Conservation (phyloP, 2,888 invertebrate species). For the Neuroscelio doddi region DNA sequence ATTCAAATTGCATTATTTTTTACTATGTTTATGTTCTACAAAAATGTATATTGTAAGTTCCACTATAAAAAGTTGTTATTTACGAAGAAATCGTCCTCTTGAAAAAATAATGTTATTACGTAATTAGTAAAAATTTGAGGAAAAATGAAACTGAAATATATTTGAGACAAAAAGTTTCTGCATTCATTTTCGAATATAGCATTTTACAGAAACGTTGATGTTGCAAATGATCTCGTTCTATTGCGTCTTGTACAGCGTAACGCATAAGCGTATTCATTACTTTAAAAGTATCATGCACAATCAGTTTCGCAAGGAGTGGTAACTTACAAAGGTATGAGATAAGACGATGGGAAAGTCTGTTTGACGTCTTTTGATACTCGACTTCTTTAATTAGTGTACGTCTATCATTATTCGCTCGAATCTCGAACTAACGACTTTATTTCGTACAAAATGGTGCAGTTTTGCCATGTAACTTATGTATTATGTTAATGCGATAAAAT, state of each 20-base stretch:
- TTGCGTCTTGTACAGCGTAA: constrained; percentile 15
- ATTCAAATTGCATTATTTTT: too few relatives aligned
- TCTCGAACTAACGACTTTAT: neutral
- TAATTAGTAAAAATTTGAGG: too few relatives aligned
- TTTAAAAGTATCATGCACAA: constrained; percentile 15
- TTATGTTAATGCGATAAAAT: neutral
- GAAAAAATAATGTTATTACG: too few relatives aligned
- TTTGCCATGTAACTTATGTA: neutral
- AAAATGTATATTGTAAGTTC: too few relatives aligned
- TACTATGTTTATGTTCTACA: too few relatives aligned
- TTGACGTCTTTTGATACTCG: constrained; percentile 18
- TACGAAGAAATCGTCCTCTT: too few relatives aligned
- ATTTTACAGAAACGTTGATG: neutral
- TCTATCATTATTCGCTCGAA: constrained; percentile 21
- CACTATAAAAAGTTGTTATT: too few relatives aligned
- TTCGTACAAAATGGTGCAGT: too few relatives aligned
- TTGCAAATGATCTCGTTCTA: constrained; percentile 23
- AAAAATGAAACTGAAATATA: too few relatives aligned
- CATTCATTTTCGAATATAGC: too few relatives aligned
- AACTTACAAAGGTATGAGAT: constrained; percentile 25
- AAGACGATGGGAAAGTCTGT: constrained; percentile 28
- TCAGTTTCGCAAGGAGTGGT: constrained; percentile 17
- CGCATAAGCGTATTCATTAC: constrained; percentile 3
- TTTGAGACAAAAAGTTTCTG: too few relatives aligned
- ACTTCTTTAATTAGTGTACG: constrained; percentile 26